A percentile compares a stretch with the other conserved stretches of the same genome.
These are phyloP conservation scores for Pandemis heparana DNA, from an alignment of 2,888 invertebrate species.

Conservation along the genomic window DNA sequence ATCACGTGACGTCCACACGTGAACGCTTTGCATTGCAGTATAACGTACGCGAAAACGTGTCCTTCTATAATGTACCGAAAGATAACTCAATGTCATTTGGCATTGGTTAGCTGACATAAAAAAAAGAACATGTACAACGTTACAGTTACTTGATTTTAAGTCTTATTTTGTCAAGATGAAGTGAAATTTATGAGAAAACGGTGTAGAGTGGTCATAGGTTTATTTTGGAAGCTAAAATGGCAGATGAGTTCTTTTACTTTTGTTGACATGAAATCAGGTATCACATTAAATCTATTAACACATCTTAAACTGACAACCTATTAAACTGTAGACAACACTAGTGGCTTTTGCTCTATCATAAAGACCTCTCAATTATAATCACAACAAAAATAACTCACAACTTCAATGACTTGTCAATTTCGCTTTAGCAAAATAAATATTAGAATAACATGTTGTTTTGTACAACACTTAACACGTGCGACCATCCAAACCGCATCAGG, in stretches of 20 bases:
- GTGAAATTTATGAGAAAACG: no score
- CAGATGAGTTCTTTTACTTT: not conserved
- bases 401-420: not conserved
- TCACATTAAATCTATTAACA: not conserved
- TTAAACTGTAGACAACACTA: slow-evolving; percentile 1
- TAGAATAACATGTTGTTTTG: slow-evolving; percentile 4
- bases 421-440: not conserved
- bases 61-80: not conserved
- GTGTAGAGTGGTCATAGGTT: no score
- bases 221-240: no score
- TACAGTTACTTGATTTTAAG: no score
- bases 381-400: not conserved
- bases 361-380: not conserved
- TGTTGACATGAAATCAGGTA: not conserved
- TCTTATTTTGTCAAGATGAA: no score
- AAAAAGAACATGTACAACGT: not conserved
- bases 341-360: not conserved
- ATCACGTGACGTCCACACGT: not conserved
- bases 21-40: not conserved
- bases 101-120: not conserved
- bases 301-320: not conserved
- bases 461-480: slow-evolving; percentile 19
- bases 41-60: not conserved
- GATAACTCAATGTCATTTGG: not conserved
- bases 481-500: slow-evolving; percentile 10